Conservation (phyloP, 2,113 vertebrate species). For the Eudyptes chrysolophus region DNA sequence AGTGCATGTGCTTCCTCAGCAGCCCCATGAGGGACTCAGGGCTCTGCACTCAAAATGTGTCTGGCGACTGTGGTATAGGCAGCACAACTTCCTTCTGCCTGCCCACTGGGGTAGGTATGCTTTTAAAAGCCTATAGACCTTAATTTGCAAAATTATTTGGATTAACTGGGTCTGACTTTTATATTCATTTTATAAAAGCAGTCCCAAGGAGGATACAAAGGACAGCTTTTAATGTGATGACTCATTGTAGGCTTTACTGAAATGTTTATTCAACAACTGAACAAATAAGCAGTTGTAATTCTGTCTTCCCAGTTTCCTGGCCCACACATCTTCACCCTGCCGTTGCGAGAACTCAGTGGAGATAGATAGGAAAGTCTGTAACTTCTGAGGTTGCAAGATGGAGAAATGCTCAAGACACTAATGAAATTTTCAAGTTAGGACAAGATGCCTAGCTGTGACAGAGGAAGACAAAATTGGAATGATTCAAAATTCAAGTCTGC, state of each 20-base stretch:
- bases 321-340: not conserved
- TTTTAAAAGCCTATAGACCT: not conserved
- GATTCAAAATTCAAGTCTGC: not conserved
- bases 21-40: not conserved
- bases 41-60: not conserved
- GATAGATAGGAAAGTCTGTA: not conserved
- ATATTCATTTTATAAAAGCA: not conserved
- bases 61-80: not conserved
- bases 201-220: not conserved
- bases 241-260: not conserved
- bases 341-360: not conserved
- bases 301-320: not conserved
- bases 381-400: not conserved
- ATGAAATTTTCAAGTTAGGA: constrained; percentile 17
- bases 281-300: not conserved
- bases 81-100: not conserved
- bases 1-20: not conserved
- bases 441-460: not conserved
- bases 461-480: not conserved
- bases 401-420: not conserved
- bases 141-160: not conserved
- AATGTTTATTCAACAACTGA: not conserved
- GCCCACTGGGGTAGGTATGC: not conserved
- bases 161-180: not conserved
- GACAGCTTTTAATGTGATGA: not conserved